Percentiles rank a stretch among this genome's conserved stretches.
Evolutionary conservation across 2,888 invertebrate genomes (phyloP).

Genomic region (Sthenelais limicola): DNA sequence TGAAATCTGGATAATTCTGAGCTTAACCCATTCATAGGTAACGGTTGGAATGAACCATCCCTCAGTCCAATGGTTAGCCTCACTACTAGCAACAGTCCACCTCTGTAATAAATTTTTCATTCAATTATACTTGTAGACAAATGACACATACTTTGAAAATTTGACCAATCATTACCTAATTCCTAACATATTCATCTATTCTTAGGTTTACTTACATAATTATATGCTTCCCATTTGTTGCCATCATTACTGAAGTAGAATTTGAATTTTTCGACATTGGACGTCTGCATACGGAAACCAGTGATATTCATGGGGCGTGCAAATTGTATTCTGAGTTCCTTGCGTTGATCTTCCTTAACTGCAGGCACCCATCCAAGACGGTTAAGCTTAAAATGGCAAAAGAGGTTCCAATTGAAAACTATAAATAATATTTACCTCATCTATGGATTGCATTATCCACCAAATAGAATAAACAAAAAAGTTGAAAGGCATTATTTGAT

Average conservation of each 20-base stretch:
- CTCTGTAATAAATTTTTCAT: background rate
- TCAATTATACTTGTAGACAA: background rate
- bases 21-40: conserved; percentile 11
- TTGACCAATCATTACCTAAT: background rate
- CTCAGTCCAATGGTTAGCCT: conserved; percentile 10
- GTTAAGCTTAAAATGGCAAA: no score
- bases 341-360: conserved; percentile 1
- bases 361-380: conserved; percentile 27
- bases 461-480: no score
- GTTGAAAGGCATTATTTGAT: no score
- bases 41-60: conserved; percentile 28
- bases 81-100: background rate
- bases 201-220: conserved; percentile 4
- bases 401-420: no score
- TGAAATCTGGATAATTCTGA: conserved; percentile 5
- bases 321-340: conserved; percentile 16
- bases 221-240: conserved; percentile 11
- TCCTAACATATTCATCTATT: no score
- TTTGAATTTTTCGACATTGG: conserved; percentile 13
- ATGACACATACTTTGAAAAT: background rate
- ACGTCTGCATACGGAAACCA: conserved; percentile 4
- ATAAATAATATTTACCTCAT: no score
- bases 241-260: conserved; percentile 28
- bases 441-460: no score
- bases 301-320: conserved; percentile 15